Base-by-base conservation (phyloP, 1,140 invertebrate species). In the Bombus waltoni region DNA sequence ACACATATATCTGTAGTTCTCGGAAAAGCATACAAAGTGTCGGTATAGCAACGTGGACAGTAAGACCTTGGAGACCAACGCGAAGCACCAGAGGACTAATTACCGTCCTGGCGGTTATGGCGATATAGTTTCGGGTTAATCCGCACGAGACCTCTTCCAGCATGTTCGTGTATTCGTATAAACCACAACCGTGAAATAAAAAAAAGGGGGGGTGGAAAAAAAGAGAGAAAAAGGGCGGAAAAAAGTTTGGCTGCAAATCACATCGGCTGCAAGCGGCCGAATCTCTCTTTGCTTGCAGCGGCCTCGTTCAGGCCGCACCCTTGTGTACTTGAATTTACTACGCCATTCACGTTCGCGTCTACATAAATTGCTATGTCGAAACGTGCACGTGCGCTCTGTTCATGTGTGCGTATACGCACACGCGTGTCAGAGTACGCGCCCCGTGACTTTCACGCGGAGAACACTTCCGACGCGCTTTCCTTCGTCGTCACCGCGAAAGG, bases 301-400 rank as follows among this genome's bases (percentile, higher is more conserved):
- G 62, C 57, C 57, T 79, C 87, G 91, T 90, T 92, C 90, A 85
- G 88, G 91, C 92, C 92, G 92, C 91, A 84, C 91, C 89, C 92
- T 92, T 86, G 74, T 79, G 87, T 82, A 89, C 87, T 86, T 91
- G 90, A 88, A 92, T 92, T 91, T 92, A 92, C 92, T 92, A 92
- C 91, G 88, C 91, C 92, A 91, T 92, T 92, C 91, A 92, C 92
- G 91, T 91, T 91, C 90, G 88, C 86, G 90, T 90, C 90, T 89
- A 91, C 91, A 92, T 92, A 91, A 92, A 92, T 92, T 89, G 90
- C 88, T 82, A 57, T 74, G 73, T 86, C 73, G 47, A 80, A 88
- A 44, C 87, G 84, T 74, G 85, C 85, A 73, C 81, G 78, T 79
- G 88, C 57, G 71, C 75, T 80, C 68, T 38, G 0, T 5, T 13